These are phyloP conservation scores for Drosophila gaucha DNA, from an alignment of 2,888 invertebrate genomes.

Conservation along the genomic window DNA sequence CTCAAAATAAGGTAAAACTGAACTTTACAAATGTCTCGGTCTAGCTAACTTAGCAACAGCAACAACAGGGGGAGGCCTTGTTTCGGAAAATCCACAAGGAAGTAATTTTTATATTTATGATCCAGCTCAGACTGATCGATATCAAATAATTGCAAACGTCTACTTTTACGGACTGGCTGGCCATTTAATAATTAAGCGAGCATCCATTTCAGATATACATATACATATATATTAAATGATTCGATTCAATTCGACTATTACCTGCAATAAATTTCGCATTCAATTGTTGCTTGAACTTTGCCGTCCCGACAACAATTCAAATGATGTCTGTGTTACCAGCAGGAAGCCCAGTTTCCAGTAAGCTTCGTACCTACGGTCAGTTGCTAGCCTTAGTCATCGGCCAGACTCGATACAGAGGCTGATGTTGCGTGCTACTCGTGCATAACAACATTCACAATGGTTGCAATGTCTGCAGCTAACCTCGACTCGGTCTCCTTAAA, in stretches of 20 bases:
- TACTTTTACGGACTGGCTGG: conserved; percentile 43
- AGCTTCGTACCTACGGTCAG: conserved; percentile 36
- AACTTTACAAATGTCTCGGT: conserved; percentile 38
- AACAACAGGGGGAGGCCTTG: not conserved
- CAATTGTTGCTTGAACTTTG: conserved; percentile 71
- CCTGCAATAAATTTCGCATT: conserved; percentile 74
- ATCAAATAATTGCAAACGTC: conserved; percentile 53
- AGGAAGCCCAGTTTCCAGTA: conserved; percentile 60
- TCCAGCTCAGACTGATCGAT: conserved; percentile 35
- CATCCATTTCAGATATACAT: conserved; percentile 24
- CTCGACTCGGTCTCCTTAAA: conserved; percentile 73
- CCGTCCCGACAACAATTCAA: conserved; percentile 43
- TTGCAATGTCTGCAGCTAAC: conserved; percentile 46
- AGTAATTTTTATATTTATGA: conserved; percentile 59
- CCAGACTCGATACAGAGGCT: conserved; percentile 8
- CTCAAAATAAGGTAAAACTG: conserved; percentile 49
- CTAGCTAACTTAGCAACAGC: conserved; percentile 8
- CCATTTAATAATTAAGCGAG: conserved; percentile 47
- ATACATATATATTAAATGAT: conserved; percentile 29
- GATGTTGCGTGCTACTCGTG: conserved; percentile 30
- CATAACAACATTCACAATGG: conserved; percentile 41
- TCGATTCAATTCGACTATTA: conserved; percentile 37
- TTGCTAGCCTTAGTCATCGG: conserved; percentile 41
- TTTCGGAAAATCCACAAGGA: conserved; percentile 49
- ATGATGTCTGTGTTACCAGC: conserved; percentile 76